Conservation (phyloP, 2,888 invertebrate genomes). For the Oscheius sp. region DNA sequence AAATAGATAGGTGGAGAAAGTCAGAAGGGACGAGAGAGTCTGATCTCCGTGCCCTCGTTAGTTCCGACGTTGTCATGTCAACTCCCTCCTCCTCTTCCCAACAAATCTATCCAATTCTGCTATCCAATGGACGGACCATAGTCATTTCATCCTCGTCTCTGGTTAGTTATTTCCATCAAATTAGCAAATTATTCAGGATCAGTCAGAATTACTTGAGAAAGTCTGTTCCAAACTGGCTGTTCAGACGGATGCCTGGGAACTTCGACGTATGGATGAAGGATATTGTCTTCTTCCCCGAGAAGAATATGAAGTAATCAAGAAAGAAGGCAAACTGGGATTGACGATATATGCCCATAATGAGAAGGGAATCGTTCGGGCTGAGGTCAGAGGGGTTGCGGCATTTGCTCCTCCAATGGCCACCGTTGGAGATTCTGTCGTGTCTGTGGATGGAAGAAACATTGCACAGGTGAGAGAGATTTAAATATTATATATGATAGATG, state of each 20-base stretch:
- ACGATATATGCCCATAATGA: constrained; percentile 57
- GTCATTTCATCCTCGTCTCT: constrained; percentile 5
- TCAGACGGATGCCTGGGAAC: constrained; percentile 27
- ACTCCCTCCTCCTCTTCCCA: constrained; percentile 15
- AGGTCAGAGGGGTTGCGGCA: constrained; percentile 52
- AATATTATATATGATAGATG: constrained; percentile 18
- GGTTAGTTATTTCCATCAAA: not conserved
- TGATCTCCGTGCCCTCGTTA: constrained; percentile 30
- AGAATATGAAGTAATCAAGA: constrained; percentile 51
- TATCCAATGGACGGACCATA: constrained; percentile 34
- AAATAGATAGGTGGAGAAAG: constrained; percentile 46
- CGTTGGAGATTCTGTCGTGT: constrained; percentile 50
- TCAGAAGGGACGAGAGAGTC: constrained; percentile 37
- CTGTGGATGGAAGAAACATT: constrained; percentile 51
- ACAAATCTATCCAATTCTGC: constrained; percentile 21
- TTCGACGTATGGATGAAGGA: constrained; percentile 11
- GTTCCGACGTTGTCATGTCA: constrained; percentile 12
- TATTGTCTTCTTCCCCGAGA: constrained; percentile 28
- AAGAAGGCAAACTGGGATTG: constrained; percentile 45
- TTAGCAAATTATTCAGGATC: constrained; percentile 3
- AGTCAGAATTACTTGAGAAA: constrained; percentile 14
- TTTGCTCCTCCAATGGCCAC: constrained; percentile 46
- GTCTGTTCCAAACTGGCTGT: constrained; percentile 26
- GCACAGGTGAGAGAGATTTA: constrained; percentile 27
- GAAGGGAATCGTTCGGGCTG: constrained; percentile 45